These are phyloP conservation scores for Peromyscus maniculatus DNA, from an alignment of 2,113 vertebrate genomes.

Conservation along the genomic window DNA sequence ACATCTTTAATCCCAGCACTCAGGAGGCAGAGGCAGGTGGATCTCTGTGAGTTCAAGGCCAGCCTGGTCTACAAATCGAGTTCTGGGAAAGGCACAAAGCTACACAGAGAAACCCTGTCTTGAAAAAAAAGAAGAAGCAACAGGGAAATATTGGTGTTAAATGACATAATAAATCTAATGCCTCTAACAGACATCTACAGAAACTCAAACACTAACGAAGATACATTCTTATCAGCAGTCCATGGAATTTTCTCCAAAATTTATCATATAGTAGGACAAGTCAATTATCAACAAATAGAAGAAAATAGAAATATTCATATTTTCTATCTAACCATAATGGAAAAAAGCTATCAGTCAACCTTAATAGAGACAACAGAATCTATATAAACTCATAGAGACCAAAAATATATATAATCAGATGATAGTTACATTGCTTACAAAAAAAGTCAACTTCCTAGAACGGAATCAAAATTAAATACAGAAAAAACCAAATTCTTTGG, in stretches of 20 bases:
- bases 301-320: neutral
- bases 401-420: neutral
- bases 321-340: neutral
- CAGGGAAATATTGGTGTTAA: no score
- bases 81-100: no score
- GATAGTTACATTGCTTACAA: neutral
- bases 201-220: neutral
- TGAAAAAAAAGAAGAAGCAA: no score
- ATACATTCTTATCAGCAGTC: neutral
- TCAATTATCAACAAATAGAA: neutral
- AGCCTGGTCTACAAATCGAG: no score
- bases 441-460: neutral
- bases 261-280: neutral
- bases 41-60: no score
- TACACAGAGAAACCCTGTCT: no score
- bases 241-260: neutral
- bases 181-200: no score
- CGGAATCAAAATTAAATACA: neutral
- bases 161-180: no score
- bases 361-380: neutral
- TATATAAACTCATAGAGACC: neutral
- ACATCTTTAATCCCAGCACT: no score
- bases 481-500: neutral
- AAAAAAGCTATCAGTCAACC: neutral
- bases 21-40: no score